Evolutionary conservation across 2,113 vertebrate genomes (phyloP).

Genomic region (Pachycephala philippinensis): DNA sequence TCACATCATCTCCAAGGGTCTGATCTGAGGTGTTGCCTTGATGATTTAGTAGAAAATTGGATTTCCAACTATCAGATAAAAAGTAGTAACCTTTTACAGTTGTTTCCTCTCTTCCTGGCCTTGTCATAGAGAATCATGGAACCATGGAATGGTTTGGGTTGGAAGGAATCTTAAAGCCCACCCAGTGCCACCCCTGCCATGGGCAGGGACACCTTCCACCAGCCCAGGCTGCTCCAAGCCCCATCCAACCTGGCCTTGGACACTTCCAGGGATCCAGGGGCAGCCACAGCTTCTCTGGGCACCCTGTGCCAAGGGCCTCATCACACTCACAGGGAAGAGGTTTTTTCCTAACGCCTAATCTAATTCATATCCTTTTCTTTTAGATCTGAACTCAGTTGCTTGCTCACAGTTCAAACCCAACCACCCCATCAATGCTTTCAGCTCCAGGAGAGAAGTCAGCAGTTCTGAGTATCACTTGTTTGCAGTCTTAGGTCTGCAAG

Average conservation of each 20-base stretch:
- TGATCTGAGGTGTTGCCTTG: background rate
- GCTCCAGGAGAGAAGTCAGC: background rate
- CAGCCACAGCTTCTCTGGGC: background rate
- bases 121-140: background rate
- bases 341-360: background rate
- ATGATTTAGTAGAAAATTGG: background rate
- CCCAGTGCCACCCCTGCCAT: background rate
- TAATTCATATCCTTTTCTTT: background rate
- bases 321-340: background rate
- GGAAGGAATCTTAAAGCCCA: rapidly evolving
- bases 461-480: background rate
- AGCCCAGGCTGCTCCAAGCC: rapidly evolving
- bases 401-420: background rate
- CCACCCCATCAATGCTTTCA: background rate
- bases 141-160: background rate
- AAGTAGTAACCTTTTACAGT: background rate
- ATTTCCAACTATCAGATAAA: background rate
- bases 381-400: background rate
- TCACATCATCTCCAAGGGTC: background rate
- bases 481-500: background rate
- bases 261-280: background rate
- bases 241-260: rapidly evolving
- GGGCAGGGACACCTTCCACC: background rate
- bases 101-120: background rate
- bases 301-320: background rate